Evolutionary conservation across 2,888 invertebrate species (phyloP).

Genomic region (Heliothis peltigera): DNA sequence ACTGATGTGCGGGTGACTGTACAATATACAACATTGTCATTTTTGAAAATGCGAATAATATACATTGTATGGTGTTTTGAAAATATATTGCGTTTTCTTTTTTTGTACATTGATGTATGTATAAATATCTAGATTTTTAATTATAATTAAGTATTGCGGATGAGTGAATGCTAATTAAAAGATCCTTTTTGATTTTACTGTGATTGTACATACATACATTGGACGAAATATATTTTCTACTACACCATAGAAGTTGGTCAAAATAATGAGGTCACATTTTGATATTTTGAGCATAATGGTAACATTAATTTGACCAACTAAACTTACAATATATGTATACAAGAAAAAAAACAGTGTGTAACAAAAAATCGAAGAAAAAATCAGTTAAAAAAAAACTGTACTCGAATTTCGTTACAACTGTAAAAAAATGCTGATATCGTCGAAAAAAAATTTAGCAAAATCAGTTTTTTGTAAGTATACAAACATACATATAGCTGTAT

Average conservation of each 20-base stretch:
- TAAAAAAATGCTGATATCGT: conserved; percentile 13
- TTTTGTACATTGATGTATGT: conserved; percentile 45
- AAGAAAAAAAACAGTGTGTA: conserved; percentile 10
- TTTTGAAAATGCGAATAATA: conserved; percentile 18
- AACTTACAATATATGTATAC: conserved; percentile 14
- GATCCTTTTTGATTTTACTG: conserved; percentile 12
- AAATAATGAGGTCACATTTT: conserved; percentile 22
- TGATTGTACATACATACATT: conserved; percentile 5
- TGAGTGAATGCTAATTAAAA: conserved; percentile 14
- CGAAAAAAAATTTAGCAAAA: conserved; percentile 49
- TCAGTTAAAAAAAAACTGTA: conserved; percentile 10
- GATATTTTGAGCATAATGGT: conserved; percentile 10
- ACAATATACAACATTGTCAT: conserved; percentile 22
- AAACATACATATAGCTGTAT: conserved; percentile 83
- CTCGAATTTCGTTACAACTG: conserved; percentile 35
- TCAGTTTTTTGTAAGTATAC: conserved; percentile 74
- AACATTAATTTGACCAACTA: conserved; percentile 30
- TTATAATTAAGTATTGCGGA: conserved; percentile 24
- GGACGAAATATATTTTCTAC: conserved; percentile 46
- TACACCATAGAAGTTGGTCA: conserved; percentile 10
- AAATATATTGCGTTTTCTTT: conserved; percentile 47
- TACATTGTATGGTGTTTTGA: conserved; percentile 24
- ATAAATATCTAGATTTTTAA: conserved; percentile 45
- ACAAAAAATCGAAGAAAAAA: conserved; percentile 34
- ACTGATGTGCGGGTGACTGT: too few species aligned